A percentile compares a stretch with the other conserved stretches of the same genome.
Conservation (phyloP, 2,888 invertebrate species). For the Eilema depressum region DNA sequence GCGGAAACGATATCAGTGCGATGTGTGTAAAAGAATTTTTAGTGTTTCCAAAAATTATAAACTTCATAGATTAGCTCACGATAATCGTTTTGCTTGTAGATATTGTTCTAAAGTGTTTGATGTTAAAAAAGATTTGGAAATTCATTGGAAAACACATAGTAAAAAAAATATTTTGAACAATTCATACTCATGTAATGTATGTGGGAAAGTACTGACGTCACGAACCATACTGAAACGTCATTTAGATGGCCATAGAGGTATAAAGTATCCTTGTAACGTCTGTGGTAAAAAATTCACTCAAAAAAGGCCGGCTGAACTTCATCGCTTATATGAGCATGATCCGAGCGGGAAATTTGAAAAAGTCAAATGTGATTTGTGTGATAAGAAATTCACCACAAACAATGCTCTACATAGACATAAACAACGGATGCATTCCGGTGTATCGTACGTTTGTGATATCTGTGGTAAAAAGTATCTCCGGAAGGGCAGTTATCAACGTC, state of each 20-base stretch:
- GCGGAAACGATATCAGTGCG: slow-evolving; percentile 22
- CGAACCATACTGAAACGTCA: slow-evolving; percentile 31
- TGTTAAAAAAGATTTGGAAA: neutral
- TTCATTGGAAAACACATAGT: slow-evolving; percentile 10
- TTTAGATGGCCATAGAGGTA: slow-evolving; percentile 22
- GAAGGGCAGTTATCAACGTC: slow-evolving; percentile 22
- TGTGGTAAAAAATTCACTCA: slow-evolving; percentile 32
- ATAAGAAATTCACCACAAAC: slow-evolving; percentile 22
- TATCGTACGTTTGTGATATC: slow-evolving; percentile 23
- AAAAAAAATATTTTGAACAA: neutral
- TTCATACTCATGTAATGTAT: slow-evolving; percentile 20
- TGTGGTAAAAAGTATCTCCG: slow-evolving; percentile 36
- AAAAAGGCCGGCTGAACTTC: slow-evolving; percentile 18
- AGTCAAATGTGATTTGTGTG: slow-evolving; percentile 36
- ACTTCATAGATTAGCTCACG: slow-evolving; percentile 34
- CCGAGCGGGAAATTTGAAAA: slow-evolving; percentile 6
- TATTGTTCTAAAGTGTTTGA: slow-evolving; percentile 27
- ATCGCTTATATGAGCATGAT: slow-evolving; percentile 26
- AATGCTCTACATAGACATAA: slow-evolving; percentile 38
- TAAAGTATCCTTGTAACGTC: slow-evolving; percentile 16
- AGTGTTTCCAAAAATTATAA: slow-evolving; percentile 8
- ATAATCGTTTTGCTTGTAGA: slow-evolving; percentile 31
- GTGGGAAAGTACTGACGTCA: slow-evolving; percentile 11
- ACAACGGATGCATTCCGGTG: slow-evolving; percentile 27
- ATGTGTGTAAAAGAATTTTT: slow-evolving; percentile 20